A percentile compares a stretch with the other conserved stretches of the same genome.
phyloP scores from a whole-genome alignment of 2,888 invertebrate species.

The Hyppa rectilinea region DNA sequence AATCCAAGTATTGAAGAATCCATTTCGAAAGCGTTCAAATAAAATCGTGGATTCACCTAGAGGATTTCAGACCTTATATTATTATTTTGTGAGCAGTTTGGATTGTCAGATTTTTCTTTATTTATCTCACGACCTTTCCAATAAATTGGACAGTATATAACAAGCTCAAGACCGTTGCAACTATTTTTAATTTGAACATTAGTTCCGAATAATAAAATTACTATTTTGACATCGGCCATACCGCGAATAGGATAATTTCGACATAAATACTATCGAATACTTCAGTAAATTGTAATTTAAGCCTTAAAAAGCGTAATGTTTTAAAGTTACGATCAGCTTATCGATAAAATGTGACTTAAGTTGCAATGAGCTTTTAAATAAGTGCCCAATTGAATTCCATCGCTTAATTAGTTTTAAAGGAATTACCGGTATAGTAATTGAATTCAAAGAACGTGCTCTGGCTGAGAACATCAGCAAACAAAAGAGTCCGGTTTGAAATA shows the following conservation, averaged over 20 bases:
- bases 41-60: constrained; percentile 19
- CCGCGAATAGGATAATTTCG: constrained; percentile 7
- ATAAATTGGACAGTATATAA: constrained; percentile 22
- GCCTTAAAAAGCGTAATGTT: constrained; percentile 11
- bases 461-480: not conserved
- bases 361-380: not conserved
- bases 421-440: not conserved
- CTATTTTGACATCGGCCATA: constrained; percentile 27
- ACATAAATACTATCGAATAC: not conserved
- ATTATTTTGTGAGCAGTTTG: constrained; percentile 11
- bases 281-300: not conserved
- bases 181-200: constrained; percentile 38
- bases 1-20: constrained; percentile 10
- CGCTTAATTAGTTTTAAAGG: not conserved
- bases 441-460: not conserved
- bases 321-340: constrained; percentile 9
- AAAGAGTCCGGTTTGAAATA: not conserved
- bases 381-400: not conserved
- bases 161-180: constrained; percentile 7
- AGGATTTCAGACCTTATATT: not conserved
- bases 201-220: constrained; percentile 38
- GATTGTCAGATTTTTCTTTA: not conserved
- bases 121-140: not conserved
- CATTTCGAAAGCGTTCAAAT: constrained; percentile 29
- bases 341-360: not conserved